These are phyloP conservation scores for Blastobasis lacticolella DNA, from an alignment of 2,888 invertebrate species.

Conservation along the genomic window DNA sequence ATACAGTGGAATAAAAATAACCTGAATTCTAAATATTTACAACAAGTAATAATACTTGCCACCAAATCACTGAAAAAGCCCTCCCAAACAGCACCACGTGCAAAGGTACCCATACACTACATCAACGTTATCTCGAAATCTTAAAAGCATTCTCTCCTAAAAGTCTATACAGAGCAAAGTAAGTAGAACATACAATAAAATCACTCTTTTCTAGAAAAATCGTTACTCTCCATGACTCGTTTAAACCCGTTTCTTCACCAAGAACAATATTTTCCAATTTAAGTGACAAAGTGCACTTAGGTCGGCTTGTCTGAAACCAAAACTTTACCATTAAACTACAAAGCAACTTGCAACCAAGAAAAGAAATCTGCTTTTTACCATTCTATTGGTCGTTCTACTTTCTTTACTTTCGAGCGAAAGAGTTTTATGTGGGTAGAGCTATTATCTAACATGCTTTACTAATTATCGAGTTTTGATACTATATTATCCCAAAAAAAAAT, in stretches of 20 bases:
- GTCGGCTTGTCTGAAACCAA: constrained; percentile 65
- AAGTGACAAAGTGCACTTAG: constrained; percentile 73
- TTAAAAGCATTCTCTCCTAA: too few relatives aligned
- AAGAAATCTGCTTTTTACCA: constrained; percentile 30
- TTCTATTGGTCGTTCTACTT: neutral
- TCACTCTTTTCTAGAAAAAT: constrained; percentile 37
- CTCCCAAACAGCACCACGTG: too few relatives aligned
- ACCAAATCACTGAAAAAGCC: too few relatives aligned
- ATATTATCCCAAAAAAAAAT: neutral
- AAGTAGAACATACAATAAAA: constrained; percentile 1
- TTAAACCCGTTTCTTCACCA: constrained; percentile 39
- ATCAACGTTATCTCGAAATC: too few relatives aligned
- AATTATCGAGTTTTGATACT: neutral
- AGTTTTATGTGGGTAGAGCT: constrained; percentile 21
- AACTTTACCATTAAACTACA: constrained; percentile 68
- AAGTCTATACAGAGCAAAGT: too few relatives aligned
- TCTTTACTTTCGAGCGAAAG: constrained; percentile 12
- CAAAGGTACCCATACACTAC: too few relatives aligned
- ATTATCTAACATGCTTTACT: neutral
- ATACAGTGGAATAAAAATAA: too few relatives aligned
- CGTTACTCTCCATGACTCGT: constrained; percentile 23
- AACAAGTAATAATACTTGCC: too few relatives aligned
- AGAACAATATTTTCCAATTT: constrained; percentile 72
- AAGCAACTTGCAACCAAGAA: constrained; percentile 44
- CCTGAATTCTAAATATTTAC: too few relatives aligned